Base-by-base conservation (phyloP, 2,888 invertebrate genomes). In the Stenurella melanura region DNA sequence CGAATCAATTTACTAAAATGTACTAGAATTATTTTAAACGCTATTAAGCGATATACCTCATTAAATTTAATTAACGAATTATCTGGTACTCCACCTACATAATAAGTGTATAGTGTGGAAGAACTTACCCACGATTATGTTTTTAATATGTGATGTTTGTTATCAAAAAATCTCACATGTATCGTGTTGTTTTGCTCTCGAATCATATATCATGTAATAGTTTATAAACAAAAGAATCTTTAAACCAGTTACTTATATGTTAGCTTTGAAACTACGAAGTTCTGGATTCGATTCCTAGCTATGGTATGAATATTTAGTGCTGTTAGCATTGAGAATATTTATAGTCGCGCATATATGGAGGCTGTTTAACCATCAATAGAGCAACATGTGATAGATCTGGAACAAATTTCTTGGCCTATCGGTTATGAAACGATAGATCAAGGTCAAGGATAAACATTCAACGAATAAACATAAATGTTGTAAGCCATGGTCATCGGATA, bases 1-100 rank as follows among this genome's bases (percentile, higher is more conserved):
- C 77, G 58, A 75, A 78, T 75, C 78, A 69, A 69, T 75, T 72
- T 42, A 64, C 75, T 78, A 64, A 75, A 75, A 78, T 70, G 73
- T 70, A 61, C 72, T 68, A 72, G 70, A 75, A 75, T 75, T 64
- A 78, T 78, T 74, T 73, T 63, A 66, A 70, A 69, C 61, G 75
- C 73, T 64, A 60, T 78, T 75, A 75, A 66, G 64, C 66, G 70
- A 74, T 74, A 77, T 73, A 70, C 66, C 69, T 66, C 73, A 77
- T 77, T 67, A 74, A 73, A 63, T 74, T 19, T 63, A 73, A 66
- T 74, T 77, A 74, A 74, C 70, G 69, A 70, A 58, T 57, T 50
- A 74, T 71, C 70, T 67, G 71, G 60, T 54, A 66, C n/a, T 21
- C 34, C 61, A n/a, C 34, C 61, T 61, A 61, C 30, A 3, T 50